phyloP scores from a whole-genome alignment of 1,140 invertebrate species.

The Protaetia brevitarsis region DNA sequence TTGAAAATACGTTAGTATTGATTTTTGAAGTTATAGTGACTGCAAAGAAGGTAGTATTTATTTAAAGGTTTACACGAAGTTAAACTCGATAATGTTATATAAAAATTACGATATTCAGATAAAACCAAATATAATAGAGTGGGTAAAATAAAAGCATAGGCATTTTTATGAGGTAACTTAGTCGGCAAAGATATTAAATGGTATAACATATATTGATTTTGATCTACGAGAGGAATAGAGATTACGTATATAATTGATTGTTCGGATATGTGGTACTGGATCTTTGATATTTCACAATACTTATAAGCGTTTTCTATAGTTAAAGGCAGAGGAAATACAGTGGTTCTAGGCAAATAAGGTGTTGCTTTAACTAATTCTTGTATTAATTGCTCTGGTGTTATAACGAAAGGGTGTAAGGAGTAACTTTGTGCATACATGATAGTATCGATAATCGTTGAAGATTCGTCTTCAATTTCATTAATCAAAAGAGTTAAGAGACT shows the following conservation, averaged over 20 bases:
- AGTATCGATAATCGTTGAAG: neutral
- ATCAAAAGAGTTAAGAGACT: neutral
- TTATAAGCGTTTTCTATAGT: neutral
- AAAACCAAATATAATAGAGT: neutral
- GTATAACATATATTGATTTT: neutral
- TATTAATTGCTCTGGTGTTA: neutral
- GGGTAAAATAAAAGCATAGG: neutral
- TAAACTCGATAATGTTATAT: neutral
- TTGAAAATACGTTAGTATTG: too few relatives aligned
- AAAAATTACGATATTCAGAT: neutral
- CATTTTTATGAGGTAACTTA: neutral
- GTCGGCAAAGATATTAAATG: neutral
- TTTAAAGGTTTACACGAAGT: neutral
- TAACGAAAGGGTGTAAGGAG: neutral
- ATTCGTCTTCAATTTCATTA: neutral
- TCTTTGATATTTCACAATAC: neutral
- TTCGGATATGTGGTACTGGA: neutral
- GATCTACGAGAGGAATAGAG: neutral
- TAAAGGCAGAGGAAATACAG: neutral
- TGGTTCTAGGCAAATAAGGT: neutral
- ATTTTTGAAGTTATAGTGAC: neutral
- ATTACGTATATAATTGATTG: neutral
- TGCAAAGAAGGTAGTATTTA: neutral
- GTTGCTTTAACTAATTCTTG: neutral
- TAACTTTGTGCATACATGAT: conserved; percentile 2